Evolutionary conservation across 2,888 invertebrate genomes (phyloP), one percentile per base, ranked within the genome.

Genomic region (Biston stratarius): DNA sequence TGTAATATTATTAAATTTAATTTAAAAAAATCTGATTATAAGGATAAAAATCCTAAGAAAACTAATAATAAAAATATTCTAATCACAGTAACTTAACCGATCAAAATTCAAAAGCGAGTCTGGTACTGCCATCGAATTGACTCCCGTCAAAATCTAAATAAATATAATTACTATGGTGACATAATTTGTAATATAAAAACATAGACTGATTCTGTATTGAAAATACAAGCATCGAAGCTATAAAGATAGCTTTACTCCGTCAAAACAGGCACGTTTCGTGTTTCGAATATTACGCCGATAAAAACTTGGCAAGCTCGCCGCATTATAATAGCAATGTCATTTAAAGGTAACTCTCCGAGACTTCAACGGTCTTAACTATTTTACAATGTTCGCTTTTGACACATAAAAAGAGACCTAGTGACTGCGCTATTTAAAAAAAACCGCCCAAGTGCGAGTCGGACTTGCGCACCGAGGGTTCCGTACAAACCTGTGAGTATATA

Each of bases 281-380:
- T 53, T 61, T 63, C 58, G 49, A 67, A 64, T 66, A 66, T 61
- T 64, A 24, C 42, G 42, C 57, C 59, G 67, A 64, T 64, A 66
- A 66, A 63, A 71, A 65, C 60, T 70, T 71, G 67, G 64, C 70
- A 55, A 64, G 62, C 64, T 56, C 60, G 51, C 62, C 10, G 63
- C 57, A 59, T 64, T 61, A 65, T 64, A 67, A 62, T 51, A 24
- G 48, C 60, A 53, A 61, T 65, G 63, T 58, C 67, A 63, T 71
- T 68, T 68, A 61, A 14, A 61, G 56, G 65, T 65, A 45, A 61
- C 55, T 67, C 60, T 62, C 42, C 48, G 44, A 63, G 44, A 56
- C 51, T 62, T 56, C 38, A 33, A 55, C 48, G 42, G 63, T 62
- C 61, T 56, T 10, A 51, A 62, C 49, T 49, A 14, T 61, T 64